Evolutionary conservation across 2,888 invertebrate species (phyloP), one percentile per base, ranked within the genome.

Genomic region (Tetramorium bicarinatum): DNA sequence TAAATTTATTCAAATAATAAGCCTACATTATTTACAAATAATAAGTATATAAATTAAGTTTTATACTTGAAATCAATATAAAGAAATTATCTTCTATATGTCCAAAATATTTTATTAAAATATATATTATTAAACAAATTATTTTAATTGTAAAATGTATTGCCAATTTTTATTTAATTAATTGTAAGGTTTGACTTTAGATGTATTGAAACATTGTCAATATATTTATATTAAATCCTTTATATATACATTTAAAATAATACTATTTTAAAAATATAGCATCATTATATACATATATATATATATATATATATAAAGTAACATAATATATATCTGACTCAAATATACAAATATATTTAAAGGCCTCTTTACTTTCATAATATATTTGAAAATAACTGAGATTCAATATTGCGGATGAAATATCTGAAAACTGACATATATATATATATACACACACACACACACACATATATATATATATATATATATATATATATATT

Each of bases 361-460:
- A 59, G 3, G 44, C 41, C 44, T n/a, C n/a, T 41, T 9, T 59
- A 21, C 7, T 25, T 41, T 74, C n/a, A 44, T 25, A 18, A 11
- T 72, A 62, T 61, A 47, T 62, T 7, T 75, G 25, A 41, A 52
- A 41, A 64, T 25, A 77, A 54, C 44, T 15, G 52, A 77, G 41
- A 66, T 41, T 41, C 66, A 77, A 77, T 77, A 66, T 77, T 62
- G 76, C 66, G 76, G 52, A 66, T 77, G 76, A 29, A 64, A 77
- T 52, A 76, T 76, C 49, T 76, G 76, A 38, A 76, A 77, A 77
- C 66, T 52, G 66, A 52, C 66, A 41, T 29, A 29, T 29, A 29
- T 29, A 29, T 2, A 29, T 29, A n/a, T n/a, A n/a, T n/a, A n/a
- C n/a, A n/a, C n/a, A n/a, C n/a, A n/a, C n/a, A n/a, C n/a, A n/a